Evolutionary conservation across 2,113 vertebrate genomes (phyloP), one percentile per base, ranked within the genome.

Genomic region (Puffinus mauretanicus): DNA sequence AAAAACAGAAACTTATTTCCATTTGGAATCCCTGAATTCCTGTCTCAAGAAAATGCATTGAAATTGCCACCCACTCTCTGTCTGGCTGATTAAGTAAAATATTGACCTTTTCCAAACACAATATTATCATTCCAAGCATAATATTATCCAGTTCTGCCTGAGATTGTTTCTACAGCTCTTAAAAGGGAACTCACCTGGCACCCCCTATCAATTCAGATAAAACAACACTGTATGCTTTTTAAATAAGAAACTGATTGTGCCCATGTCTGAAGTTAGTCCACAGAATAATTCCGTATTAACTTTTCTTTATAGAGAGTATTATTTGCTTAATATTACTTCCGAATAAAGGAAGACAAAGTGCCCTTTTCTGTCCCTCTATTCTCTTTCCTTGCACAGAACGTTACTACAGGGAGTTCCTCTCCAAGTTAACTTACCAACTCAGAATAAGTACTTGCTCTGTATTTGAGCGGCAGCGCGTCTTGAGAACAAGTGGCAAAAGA

Each of bases 1-100:
- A 54, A 40, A 32, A 51, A 2, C 11, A 85, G 36, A n/a, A 75
- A n/a, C 66, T 30, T 21, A 17, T 73, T 95, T 94, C 94, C 15
- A 2, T 72, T 85, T 76, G 81, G 90, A 64, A 64, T 86, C 88
- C 57, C 60, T 70, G 80, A 92, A 97, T 97, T 96, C 96, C 96
- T 89, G 61, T 47, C 88, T 96, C 57, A 40, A 94, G 95, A 82
- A 95, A 97, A 93, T 65, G 60, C 92, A 86, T 71, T 93, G 80
- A 60, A 95, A 94, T 95, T 96, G 83, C 96, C 97, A 97, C 94
- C 96, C 97, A 95, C 97, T 94, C 94, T 94, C 91, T 55, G 90
- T 84, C 94, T 96, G 85, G 77, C 92, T 73, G 91, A 97, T 95
- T 87, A 92, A 97, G 87, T 97, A 95, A 96, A 97, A 96, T 97